Percentiles rank a stretch among this genome's conserved stretches.
phyloP scores from a whole-genome alignment of 2,797 vertebrate genomes.

The Tangara arthus region DNA sequence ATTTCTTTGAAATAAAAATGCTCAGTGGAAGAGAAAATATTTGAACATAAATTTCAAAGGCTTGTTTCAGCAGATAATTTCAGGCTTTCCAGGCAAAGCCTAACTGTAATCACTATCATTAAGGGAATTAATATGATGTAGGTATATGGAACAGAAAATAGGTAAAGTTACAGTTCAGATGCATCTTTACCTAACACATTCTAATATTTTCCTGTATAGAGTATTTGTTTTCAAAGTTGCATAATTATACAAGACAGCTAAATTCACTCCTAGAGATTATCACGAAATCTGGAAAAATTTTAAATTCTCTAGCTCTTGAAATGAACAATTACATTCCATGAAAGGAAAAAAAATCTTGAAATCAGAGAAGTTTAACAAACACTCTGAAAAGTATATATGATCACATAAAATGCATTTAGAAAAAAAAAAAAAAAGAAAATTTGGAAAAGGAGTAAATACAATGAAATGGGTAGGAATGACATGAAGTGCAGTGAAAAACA shows the following conservation, averaged over 20 bases:
- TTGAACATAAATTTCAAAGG: constrained; percentile 36
- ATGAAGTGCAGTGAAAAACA: not conserved
- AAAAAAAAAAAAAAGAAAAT: not conserved
- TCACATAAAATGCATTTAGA: not conserved
- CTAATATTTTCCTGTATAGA: not conserved
- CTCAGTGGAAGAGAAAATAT: constrained; percentile 23
- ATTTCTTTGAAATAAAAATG: constrained; percentile 8
- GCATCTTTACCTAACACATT: not conserved
- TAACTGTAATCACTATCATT: not conserved
- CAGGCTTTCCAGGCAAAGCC: not conserved
- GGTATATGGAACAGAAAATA: not conserved
- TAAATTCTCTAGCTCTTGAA: not conserved
- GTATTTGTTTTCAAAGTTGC: not conserved
- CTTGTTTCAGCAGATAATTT: not conserved
- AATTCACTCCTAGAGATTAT: not conserved
- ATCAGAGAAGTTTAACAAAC: not conserved
- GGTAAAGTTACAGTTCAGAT: not conserved
- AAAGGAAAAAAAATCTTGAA: not conserved
- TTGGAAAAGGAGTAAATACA: not conserved
- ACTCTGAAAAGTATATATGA: not conserved
- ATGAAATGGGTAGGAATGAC: not conserved
- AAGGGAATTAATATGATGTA: not conserved
- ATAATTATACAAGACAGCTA: not conserved
- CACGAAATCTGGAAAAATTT: not conserved
- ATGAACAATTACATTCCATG: not conserved